phyloP scores from a whole-genome alignment of 2,797 vertebrate species.

The Amazona finschi region DNA sequence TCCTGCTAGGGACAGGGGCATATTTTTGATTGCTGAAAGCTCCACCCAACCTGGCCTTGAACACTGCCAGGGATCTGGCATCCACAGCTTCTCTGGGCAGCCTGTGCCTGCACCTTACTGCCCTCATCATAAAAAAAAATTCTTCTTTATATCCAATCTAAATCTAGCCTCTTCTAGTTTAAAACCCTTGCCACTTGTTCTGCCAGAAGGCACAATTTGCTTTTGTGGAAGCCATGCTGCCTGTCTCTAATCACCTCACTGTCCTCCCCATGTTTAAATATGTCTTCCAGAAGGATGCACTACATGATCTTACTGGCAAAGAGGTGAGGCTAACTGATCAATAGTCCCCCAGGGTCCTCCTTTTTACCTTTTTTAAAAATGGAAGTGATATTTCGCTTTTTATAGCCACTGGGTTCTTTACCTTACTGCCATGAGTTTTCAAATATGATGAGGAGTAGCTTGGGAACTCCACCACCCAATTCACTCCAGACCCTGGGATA shows the following conservation, averaged over 20 bases:
- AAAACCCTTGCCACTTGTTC: not conserved
- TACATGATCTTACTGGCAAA: not conserved
- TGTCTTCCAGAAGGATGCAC: not conserved
- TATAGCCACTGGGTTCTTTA: too few relatives aligned
- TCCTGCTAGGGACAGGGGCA: not conserved
- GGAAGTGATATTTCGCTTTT: not conserved
- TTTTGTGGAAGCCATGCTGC: not conserved
- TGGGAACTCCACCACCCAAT: not conserved
- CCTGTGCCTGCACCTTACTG: not conserved
- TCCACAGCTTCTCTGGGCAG: not conserved
- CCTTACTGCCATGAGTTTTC: not conserved
- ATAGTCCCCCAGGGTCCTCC: not conserved
- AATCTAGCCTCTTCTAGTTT: not conserved
- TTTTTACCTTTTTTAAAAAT: not conserved
- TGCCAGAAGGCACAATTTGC: not conserved
- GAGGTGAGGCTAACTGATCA: not conserved
- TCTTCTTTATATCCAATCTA: not conserved
- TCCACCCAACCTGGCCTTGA: not conserved
- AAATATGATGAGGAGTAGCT: not conserved
- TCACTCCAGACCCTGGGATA: not conserved
- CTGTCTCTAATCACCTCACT: not conserved
- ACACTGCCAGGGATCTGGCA: not conserved
- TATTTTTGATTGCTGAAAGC: not conserved
- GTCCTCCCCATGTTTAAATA: not conserved
- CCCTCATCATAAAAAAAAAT: fast-evolving